phyloP scores from a whole-genome alignment of 2,113 vertebrate genomes.

The Tursiops truncatus region DNA sequence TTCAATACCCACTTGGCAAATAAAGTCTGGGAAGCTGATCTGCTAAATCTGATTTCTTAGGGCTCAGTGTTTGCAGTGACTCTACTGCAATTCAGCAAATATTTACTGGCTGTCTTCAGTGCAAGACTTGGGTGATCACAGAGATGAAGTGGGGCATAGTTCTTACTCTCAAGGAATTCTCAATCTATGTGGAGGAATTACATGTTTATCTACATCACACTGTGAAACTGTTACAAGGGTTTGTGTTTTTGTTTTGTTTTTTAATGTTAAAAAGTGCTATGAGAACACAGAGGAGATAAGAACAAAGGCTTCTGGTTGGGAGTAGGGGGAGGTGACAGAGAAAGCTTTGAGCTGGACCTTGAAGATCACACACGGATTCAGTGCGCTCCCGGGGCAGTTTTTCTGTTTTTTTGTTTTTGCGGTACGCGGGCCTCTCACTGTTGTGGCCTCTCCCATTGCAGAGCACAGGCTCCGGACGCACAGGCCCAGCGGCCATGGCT shows the following conservation, averaged over 20 bases:
- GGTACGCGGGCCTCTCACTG: too few relatives aligned
- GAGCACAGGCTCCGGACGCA: too few relatives aligned
- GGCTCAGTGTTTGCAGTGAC: slow-evolving; percentile 20
- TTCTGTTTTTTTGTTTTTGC: background rate
- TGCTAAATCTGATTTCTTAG: slow-evolving; percentile 33
- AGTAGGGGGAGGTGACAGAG: background rate
- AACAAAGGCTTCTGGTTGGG: slow-evolving; percentile 15
- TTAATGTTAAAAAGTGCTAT: background rate
- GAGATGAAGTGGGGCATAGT: background rate
- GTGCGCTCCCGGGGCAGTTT: background rate
- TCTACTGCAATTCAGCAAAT: slow-evolving; percentile 46
- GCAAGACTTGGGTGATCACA: background rate
- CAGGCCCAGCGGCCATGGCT: too few relatives aligned
- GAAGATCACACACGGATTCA: background rate
- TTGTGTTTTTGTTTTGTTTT: background rate
- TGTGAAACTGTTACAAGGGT: background rate
- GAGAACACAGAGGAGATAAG: background rate
- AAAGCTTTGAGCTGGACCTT: background rate
- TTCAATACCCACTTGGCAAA: slow-evolving; percentile 43
- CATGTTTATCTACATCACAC: background rate
- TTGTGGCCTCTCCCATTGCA: too few relatives aligned
- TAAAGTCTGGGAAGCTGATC: background rate
- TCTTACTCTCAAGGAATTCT: slow-evolving; percentile 43
- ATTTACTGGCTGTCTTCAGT: slow-evolving; percentile 23
- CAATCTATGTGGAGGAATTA: background rate